Conservation (phyloP, 2,797 vertebrate species). For the Chaenodraco wilsoni region DNA sequence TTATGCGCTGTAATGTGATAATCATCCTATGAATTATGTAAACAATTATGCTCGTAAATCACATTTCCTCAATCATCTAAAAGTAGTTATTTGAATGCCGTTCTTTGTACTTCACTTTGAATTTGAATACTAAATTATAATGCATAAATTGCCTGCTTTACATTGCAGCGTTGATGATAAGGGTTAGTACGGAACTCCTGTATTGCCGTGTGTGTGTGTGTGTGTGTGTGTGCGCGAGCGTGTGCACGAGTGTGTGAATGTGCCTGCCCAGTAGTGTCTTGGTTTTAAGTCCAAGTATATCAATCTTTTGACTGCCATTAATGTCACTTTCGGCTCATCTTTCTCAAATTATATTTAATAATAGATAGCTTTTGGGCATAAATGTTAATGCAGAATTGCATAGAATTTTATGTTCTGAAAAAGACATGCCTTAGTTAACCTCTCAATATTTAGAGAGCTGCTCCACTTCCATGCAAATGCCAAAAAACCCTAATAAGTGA, state of each 20-base stretch:
- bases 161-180: slow-evolving; percentile 16
- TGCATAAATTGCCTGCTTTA: slow-evolving; percentile 16
- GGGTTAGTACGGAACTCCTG: background rate
- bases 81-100: slow-evolving; percentile 47
- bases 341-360: slow-evolving; percentile 88
- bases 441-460: slow-evolving; percentile 77
- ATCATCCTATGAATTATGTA: slow-evolving; percentile 76
- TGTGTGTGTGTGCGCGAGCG: background rate
- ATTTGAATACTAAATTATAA: slow-evolving; percentile 36
- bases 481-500: slow-evolving; percentile 61
- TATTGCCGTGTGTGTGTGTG: background rate
- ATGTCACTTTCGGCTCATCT: slow-evolving; percentile 89
- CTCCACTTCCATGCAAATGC: slow-evolving; percentile 64
- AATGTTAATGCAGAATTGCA: slow-evolving; percentile 87
- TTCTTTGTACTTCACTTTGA: slow-evolving; percentile 50
- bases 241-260: slow-evolving; percentile 40
- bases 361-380: slow-evolving; percentile 87
- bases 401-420: slow-evolving; percentile 82
- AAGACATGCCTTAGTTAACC: slow-evolving; percentile 81
- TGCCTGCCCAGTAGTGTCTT: slow-evolving; percentile 60
- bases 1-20: slow-evolving; percentile 67
- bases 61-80: slow-evolving; percentile 49
- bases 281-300: slow-evolving; percentile 80
- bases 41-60: slow-evolving; percentile 69
- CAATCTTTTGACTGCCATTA: slow-evolving; percentile 87